Conservation (phyloP, 2,888 invertebrate genomes). For the Lypha dubia region DNA sequence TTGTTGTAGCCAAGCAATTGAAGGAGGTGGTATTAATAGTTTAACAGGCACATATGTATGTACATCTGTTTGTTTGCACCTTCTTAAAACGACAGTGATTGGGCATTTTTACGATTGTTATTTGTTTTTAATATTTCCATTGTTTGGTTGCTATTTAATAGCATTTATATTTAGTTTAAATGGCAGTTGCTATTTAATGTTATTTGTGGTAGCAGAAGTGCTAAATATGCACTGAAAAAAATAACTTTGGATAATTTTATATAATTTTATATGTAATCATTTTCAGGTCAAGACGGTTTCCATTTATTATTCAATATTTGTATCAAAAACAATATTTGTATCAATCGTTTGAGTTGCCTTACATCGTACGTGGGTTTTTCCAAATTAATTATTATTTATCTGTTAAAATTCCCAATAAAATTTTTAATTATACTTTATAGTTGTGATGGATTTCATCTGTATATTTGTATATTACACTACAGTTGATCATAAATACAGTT, state of each 20-base stretch:
- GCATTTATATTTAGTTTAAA: constrained; percentile 57
- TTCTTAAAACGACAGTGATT: constrained; percentile 24
- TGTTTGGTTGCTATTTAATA: constrained; percentile 48
- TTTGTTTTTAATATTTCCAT: constrained; percentile 33
- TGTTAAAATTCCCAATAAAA: no score
- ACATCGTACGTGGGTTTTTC: no score
- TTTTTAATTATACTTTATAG: no score
- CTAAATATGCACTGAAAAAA: not conserved
- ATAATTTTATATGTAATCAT: no score
- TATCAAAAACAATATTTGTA: no score
- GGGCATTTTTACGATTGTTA: constrained; percentile 52
- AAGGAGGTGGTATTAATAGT: constrained; percentile 29
- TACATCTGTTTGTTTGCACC: not conserved
- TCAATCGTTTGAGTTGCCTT: no score
- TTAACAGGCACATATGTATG: not conserved
- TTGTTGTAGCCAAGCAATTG: constrained; percentile 5
- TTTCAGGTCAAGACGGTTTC: no score
- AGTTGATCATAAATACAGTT: no score
- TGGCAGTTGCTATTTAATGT: constrained; percentile 28
- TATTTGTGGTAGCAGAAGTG: not conserved
- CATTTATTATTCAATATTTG: no score
- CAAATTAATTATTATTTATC: no score
- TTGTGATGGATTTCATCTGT: no score
- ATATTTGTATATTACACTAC: no score
- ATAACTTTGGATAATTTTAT: not conserved